A percentile compares a stretch with the other conserved stretches of the same genome.
Conservation (phyloP, 2,888 invertebrate species). For the Agonopterix arenella region DNA sequence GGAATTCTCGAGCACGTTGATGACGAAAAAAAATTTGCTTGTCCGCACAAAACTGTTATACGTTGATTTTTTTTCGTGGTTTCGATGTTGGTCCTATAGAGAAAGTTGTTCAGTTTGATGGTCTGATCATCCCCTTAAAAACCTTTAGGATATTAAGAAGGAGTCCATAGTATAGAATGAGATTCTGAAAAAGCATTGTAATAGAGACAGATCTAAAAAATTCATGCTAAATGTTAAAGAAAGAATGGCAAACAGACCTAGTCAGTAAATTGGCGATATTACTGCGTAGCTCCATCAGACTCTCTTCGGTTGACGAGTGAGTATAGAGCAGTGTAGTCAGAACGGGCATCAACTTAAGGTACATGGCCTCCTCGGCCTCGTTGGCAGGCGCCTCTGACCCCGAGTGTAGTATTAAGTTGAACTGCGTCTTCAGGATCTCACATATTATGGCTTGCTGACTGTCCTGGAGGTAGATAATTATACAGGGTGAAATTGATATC, state of each 20-base stretch:
- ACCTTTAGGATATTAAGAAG: too few relatives aligned
- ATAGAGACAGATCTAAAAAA: too few relatives aligned
- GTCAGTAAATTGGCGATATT: constrained; percentile 91
- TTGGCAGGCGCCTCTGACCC: constrained; percentile 58
- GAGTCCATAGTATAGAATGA: too few relatives aligned
- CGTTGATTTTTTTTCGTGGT: too few relatives aligned
- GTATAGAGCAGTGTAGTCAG: constrained; percentile 82
- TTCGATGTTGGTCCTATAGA: too few relatives aligned
- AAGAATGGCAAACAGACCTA: constrained; percentile 37
- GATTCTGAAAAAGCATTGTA: too few relatives aligned
- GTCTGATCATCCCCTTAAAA: too few relatives aligned
- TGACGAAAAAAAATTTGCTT: too few relatives aligned
- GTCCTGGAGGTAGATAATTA: constrained; percentile 49
- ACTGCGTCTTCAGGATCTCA: constrained; percentile 87
- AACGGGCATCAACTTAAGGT: constrained; percentile 82
- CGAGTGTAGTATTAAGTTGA: constrained; percentile 81
- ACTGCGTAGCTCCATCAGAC: constrained; percentile 82
- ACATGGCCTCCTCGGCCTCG: constrained; percentile 83
- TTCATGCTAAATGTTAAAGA: neutral
- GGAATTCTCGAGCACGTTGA: too few relatives aligned
- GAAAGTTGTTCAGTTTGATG: too few relatives aligned
- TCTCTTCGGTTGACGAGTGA: constrained; percentile 73
- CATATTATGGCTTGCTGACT: constrained; percentile 79
- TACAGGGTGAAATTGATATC: too few relatives aligned
- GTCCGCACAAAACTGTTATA: too few relatives aligned